Evolutionary conservation across 1,140 invertebrate species (phyloP).

Genomic region (Sitodiplosis mosellana): DNA sequence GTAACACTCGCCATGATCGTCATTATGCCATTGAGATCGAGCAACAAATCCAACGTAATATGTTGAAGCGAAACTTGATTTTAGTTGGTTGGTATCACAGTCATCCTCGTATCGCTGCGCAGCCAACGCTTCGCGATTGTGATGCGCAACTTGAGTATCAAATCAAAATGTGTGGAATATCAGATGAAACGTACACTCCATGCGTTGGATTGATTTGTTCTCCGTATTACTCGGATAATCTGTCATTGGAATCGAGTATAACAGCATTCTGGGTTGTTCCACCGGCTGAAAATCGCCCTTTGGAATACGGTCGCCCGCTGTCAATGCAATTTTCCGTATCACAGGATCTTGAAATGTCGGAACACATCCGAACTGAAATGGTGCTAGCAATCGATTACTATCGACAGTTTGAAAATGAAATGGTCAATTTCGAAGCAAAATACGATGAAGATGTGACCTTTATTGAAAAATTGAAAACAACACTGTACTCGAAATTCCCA

Average conservation of each 20-base stretch:
- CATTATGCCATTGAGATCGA: slow-evolving; percentile 53
- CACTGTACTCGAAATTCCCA: slow-evolving; percentile 43
- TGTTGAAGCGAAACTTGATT: slow-evolving; percentile 60
- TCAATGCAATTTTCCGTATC: slow-evolving; percentile 67
- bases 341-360: slow-evolving; percentile 39
- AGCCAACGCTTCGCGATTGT: slow-evolving; percentile 76
- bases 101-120: slow-evolving; percentile 74
- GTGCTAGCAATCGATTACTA: slow-evolving; percentile 74
- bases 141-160: slow-evolving; percentile 88
- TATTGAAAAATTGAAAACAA: slow-evolving; percentile 58
- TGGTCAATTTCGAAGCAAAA: slow-evolving; percentile 56
- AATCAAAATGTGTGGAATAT: slow-evolving; percentile 79
- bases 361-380: slow-evolving; percentile 62
- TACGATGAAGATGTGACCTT: slow-evolving; percentile 55
- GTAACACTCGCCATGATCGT: slow-evolving; percentile 59
- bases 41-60: slow-evolving; percentile 59
- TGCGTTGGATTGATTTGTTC: slow-evolving; percentile 85
- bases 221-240: slow-evolving; percentile 64
- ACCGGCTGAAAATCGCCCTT: slow-evolving; percentile 73
- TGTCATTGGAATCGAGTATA: slow-evolving; percentile 57
- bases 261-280: slow-evolving; percentile 89
- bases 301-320: slow-evolving; percentile 82
- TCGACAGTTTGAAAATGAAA: slow-evolving; percentile 47
- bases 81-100: slow-evolving; percentile 93
- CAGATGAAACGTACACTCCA: slow-evolving; percentile 76